phyloP scores from a whole-genome alignment of 2,797 vertebrate species.

The Manis javanica region DNA sequence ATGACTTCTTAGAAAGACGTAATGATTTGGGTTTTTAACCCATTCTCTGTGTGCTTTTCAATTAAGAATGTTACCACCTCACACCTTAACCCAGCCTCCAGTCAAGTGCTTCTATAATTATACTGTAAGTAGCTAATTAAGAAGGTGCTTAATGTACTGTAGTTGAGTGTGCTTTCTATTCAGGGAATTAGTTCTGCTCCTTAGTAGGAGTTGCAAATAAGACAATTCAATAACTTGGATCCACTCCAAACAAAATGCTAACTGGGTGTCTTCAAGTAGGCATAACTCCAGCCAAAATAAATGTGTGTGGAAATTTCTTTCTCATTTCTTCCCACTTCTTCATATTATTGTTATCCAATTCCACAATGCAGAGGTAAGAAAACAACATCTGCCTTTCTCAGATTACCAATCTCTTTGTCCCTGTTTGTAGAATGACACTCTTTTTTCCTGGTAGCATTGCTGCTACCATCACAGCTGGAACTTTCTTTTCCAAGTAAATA shows the following conservation, averaged over 20 bases:
- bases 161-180: slow-evolving; percentile 51
- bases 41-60: background rate
- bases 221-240: slow-evolving; percentile 53
- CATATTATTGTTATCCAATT: slow-evolving; percentile 66
- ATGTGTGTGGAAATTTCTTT: slow-evolving; percentile 65
- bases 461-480: background rate
- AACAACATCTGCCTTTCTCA: slow-evolving; percentile 47
- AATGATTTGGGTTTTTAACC: background rate
- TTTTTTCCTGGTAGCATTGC: slow-evolving; percentile 16
- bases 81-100: slow-evolving; percentile 27
- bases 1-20: background rate
- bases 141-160: background rate
- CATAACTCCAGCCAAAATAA: background rate
- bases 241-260: slow-evolving; percentile 42
- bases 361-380: slow-evolving; percentile 74
- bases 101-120: background rate
- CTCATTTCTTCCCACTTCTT: background rate
- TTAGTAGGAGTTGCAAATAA: slow-evolving; percentile 69
- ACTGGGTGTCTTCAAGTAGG: slow-evolving; percentile 49
- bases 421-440: background rate
- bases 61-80: background rate
- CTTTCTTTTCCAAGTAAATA: slow-evolving; percentile 49
- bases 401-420: slow-evolving; percentile 69
- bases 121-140: slow-evolving; percentile 76
- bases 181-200: slow-evolving; percentile 40